Conservation (phyloP, 2,113 vertebrate species). For the Cacatua alba region DNA sequence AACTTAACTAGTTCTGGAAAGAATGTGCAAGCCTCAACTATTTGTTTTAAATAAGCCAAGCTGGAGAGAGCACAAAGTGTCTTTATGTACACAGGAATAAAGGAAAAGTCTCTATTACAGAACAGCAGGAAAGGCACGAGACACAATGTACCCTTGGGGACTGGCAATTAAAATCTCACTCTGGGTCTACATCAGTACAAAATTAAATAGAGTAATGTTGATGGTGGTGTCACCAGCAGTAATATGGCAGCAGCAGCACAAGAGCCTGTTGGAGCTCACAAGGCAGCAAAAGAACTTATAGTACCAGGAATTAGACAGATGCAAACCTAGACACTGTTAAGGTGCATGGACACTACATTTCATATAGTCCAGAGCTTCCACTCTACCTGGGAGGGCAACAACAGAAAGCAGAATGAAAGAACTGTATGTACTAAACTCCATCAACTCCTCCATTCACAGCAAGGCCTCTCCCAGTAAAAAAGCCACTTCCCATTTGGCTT, state of each 20-base stretch:
- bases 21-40: not conserved
- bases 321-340: not conserved
- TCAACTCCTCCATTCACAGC: not conserved
- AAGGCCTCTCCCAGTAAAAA: not conserved
- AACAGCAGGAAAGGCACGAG: not conserved
- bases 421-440: not conserved
- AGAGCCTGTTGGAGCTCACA: not conserved
- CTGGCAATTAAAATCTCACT: conserved; percentile 10
- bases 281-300: not conserved
- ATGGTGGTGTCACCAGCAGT: not conserved
- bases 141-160: not conserved
- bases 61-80: not conserved
- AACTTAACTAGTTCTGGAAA: not conserved
- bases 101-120: not conserved
- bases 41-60: not conserved
- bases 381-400: not conserved
- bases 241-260: not conserved
- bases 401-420: not conserved
- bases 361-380: not conserved
- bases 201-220: not conserved
- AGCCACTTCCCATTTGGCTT: not conserved
- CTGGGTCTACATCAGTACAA: not conserved
- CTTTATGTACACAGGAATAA: not conserved
- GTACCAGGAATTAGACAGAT: not conserved
- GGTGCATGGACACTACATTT: not conserved